Base-by-base conservation (phyloP, 2,888 invertebrate genomes). In the Platerodrilus igneus region DNA sequence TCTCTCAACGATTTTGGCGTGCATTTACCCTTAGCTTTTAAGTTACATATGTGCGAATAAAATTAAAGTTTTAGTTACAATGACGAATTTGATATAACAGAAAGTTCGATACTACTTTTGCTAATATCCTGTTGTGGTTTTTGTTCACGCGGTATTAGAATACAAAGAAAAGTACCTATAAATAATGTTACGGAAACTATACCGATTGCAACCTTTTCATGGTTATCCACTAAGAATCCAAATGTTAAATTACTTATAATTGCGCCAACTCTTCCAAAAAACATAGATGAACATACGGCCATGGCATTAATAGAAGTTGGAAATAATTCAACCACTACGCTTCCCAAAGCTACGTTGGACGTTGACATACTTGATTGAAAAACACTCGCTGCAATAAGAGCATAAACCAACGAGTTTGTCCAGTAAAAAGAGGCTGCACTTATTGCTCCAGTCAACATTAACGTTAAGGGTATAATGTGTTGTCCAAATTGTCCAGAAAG, bases 231-330 rank as follows among this genome's bases (percentile, higher is more conserved):
- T 2, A 81, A 67, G 14, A 71, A 73, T 3, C 81, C 82, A 19
- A 83, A 78, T 0, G 78, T 72, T 4, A 80, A 51, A 63, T 81
- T 83, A 37, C 81, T 78, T 1, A 72, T 69, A 41, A 81, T 77
- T 0, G 81, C 81, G 1, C 82, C 82, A 1, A 78, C 64, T 38
- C 82, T 69, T 2, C 83, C 83, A 58, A 77, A 74, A 65, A 77
- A 77, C 23, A 80, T 76, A 10, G 76, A 75, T 64, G 79, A 71
- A 48, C 79, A 81, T 0, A 82, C 73, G 0, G 80, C 80, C 22
- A 81, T 70, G 1, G 77, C 81, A 53, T 78, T 79, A 2, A 67
- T 58, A 4, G 44, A 50, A 2, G 67, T 67, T 1, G 69, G 69
- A 50, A 66, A 68, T 11, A 66, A 44, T 34, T 66, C 65, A 10